Conservation (phyloP, 2,888 invertebrate species). For the Drosophila lacicola region DNA sequence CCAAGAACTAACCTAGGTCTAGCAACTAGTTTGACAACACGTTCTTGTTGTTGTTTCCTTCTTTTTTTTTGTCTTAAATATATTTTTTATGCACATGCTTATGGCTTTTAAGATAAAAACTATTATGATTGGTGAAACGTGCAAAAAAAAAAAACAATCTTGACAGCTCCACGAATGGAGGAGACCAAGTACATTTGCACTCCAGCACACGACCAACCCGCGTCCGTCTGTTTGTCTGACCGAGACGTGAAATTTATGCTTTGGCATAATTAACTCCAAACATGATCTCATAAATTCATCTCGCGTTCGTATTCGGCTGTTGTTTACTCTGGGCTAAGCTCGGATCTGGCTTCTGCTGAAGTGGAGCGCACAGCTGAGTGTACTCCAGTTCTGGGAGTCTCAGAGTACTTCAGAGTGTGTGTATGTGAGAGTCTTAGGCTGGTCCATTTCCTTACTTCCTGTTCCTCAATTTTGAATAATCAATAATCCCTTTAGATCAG, state of each 20-base stretch:
- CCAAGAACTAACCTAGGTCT: conserved; percentile 77
- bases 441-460: conserved; percentile 13
- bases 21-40: conserved; percentile 70
- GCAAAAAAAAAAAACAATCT: conserved; percentile 60
- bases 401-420: not conserved
- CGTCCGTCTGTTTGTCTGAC: conserved; percentile 31
- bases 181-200: conserved; percentile 34
- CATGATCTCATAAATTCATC: conserved; percentile 81
- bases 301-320: conserved; percentile 64
- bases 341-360: conserved; percentile 44
- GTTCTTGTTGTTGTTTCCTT: conserved; percentile 23
- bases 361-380: conserved; percentile 70
- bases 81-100: conserved; percentile 73
- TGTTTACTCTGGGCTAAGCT: conserved; percentile 68
- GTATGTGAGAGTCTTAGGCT: not conserved
- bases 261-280: conserved; percentile 81
- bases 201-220: conserved; percentile 41
- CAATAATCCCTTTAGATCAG: no score
- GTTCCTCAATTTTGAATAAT: not conserved
- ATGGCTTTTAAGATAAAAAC: conserved; percentile 74
- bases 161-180: conserved; percentile 51
- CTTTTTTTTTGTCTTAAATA: conserved; percentile 1
- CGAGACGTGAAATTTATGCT: conserved; percentile 71
- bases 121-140: conserved; percentile 75
- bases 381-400: conserved; percentile 49